A percentile compares a stretch with the other conserved stretches of the same genome.
Evolutionary conservation across 2,113 vertebrate genomes (phyloP).

Genomic region (Eulemur rufifrons): DNA sequence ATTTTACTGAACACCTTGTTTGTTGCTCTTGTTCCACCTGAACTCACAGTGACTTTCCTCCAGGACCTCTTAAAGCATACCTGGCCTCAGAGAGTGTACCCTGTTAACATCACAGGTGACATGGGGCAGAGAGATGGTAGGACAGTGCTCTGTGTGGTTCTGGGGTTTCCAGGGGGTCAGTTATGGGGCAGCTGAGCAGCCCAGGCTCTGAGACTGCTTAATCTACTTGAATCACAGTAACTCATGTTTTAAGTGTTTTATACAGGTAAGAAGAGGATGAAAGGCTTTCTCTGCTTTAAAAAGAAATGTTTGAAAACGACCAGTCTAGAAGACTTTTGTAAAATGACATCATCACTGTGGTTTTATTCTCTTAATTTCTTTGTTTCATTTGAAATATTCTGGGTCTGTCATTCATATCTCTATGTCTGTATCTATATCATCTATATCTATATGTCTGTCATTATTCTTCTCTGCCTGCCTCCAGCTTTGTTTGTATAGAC

Average conservation of each 20-base stretch:
- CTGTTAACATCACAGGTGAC: background rate
- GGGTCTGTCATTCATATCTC: background rate
- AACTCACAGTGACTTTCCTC: background rate
- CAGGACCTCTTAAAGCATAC: background rate
- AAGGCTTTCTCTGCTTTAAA: background rate
- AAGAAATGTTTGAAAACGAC: constrained; percentile 34
- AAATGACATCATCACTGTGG: background rate
- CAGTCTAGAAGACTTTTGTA: background rate
- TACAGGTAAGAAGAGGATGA: background rate
- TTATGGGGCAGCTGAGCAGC: background rate
- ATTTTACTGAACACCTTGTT: background rate
- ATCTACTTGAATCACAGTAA: background rate
- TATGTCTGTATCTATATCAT: no score
- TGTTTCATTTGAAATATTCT: background rate
- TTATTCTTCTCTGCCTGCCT: background rate
- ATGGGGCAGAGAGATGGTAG: rapidly evolving
- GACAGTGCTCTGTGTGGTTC: background rate
- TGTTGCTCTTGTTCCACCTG: background rate
- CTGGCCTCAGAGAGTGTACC: background rate
- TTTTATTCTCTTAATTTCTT: background rate
- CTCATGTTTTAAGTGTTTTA: background rate
- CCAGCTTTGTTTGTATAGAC: background rate
- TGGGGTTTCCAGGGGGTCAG: no score
- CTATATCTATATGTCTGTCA: background rate
- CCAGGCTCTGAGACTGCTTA: background rate